Base-by-base conservation (phyloP, 2,888 invertebrate genomes). In the Cenopis cana region DNA sequence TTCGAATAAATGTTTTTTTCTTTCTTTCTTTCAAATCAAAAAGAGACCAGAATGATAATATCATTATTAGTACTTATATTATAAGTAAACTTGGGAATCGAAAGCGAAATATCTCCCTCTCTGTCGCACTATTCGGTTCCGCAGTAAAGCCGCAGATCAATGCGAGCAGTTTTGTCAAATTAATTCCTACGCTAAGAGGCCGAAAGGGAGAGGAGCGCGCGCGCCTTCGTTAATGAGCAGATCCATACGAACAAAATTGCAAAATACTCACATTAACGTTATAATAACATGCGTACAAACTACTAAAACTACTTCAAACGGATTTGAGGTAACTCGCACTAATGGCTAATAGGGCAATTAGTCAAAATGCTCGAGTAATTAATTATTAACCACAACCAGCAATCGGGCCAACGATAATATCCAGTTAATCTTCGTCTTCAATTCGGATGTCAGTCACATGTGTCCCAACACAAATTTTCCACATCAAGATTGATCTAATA, bases 301-400 rank as follows among this genome's bases (percentile, higher is more conserved):
- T 33, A 33, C 33, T 33, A 33, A 12, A 52, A 49, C 50, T 50
- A 50, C 52, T 64, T 38, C 52, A 54, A 64, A 54, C 64, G 52
- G 24, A 64, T 33, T 69, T 24, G 69, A 68, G 62, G 71, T 69
- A 76, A 74, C 70, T 50, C 69, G 59, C 73, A 76, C 65, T 77
- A 59, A 64, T 70, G 72, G 72, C 74, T 82, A 82, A 79, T 74
- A 74, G 77, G 18, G 71, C 78, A 78, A 83, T 83, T 82, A 83
- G 72, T 76, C 72, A 73, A 74, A 72, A 77, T 77, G 76, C 76
- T 78, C 74, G 75, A 71, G 69, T 68, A 81, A 78, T 79, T 81
- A 76, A 78, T 80, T 75, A 77, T 64, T 54, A 69, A 65, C 59
- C 17, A 24, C 60, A 33, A 24, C 8, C 60, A 33, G 46, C 14